Percentiles rank a stretch among this genome's conserved stretches.
These are phyloP conservation scores for Polyommatus icarus DNA, from an alignment of 2,888 invertebrate genomes.

Conservation along the genomic window DNA sequence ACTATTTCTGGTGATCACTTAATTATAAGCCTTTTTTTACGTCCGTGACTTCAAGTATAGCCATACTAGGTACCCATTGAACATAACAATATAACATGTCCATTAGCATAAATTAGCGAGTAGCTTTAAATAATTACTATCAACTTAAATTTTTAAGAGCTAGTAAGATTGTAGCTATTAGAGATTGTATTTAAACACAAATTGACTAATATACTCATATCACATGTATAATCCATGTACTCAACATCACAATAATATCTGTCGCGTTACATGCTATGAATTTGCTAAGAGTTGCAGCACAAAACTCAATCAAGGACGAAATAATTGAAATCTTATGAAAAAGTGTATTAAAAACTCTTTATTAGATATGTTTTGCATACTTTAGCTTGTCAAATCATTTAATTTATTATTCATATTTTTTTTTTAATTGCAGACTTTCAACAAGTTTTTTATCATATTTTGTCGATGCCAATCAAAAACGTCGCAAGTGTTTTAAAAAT, in stretches of 20 bases:
- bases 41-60: constrained; percentile 6
- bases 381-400: background rate
- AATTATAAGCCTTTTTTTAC: too few species aligned
- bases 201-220: constrained; percentile 15
- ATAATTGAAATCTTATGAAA: background rate
- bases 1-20: too few species aligned
- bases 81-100: background rate
- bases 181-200: constrained; percentile 1
- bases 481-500: background rate
- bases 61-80: constrained; percentile 15
- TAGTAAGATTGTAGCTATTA: constrained; percentile 13
- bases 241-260: constrained; percentile 25
- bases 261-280: background rate
- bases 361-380: background rate
- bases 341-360: background rate
- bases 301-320: background rate
- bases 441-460: background rate
- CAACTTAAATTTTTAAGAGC: background rate
- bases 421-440: background rate
- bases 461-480: background rate
- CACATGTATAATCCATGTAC: background rate
- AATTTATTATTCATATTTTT: too few species aligned
- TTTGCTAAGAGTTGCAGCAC: background rate
- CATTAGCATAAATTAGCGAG: constrained; percentile 13
- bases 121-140: constrained; percentile 12